Evolutionary conservation across 2,113 vertebrate species (phyloP), one percentile per base, ranked within the genome.

Genomic region (Rafetus swinhoei): DNA sequence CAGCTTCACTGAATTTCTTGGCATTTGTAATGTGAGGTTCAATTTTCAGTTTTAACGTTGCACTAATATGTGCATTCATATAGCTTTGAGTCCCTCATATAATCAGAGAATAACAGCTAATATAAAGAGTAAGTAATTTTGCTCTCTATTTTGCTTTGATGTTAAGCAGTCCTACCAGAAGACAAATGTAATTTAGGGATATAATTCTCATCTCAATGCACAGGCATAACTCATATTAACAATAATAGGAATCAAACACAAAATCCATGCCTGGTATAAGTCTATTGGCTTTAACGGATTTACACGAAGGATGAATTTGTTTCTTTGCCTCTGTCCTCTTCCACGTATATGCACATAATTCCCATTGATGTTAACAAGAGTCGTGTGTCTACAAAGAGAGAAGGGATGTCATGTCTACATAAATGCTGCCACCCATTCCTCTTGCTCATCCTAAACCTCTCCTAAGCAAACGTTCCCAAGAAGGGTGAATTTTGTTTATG

Each of bases 241-340:
- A 35, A 6, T 62, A 12, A 79, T 69, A 32, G 25, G 54, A 87
- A 86, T 59, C 15, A 77, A 32, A 72, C 9, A 84, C 0, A 6
- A 54, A 57, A 76, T 85, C 82, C 77, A 15, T 76, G 62, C 32
- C 62, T 69, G 32, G 62, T 69, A 32, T n/a, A n/a, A 69, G 19
- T 90, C 82, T 84, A 59, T 25, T 65, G n/a, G 29, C 65, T 94
- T 92, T 53, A 69, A 55, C 50, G 89, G 80, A 56, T 82, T 59
- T 85, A 84, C 50, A 54, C 0, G 77, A 39, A 5, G 55, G 22
- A 14, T 6, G 0, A 81, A 86, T 89, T 89, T 60, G 3, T 15
- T 77, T 29, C 62, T 90, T 15, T 65, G 82, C 88, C 52, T 90
- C 86, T 87, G 91, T 84, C 90, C 65, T 39, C 76, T 82, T 8